Percentiles rank a stretch among this genome's conserved stretches.
Evolutionary conservation across 2,888 invertebrate genomes (phyloP).

Genomic region (Zeuzera pyrina): DNA sequence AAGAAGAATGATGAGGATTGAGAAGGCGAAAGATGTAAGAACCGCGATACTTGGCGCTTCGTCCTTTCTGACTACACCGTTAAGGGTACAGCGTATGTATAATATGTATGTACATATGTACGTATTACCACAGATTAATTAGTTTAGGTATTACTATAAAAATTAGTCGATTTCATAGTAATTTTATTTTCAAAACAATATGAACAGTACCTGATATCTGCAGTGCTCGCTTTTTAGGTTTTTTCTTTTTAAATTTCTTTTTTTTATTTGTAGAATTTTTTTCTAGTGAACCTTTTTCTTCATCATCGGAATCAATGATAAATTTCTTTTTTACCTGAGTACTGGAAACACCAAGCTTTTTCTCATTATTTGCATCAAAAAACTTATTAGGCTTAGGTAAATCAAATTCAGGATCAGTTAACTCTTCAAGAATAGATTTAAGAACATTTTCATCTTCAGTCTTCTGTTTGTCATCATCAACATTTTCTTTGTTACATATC

Average conservation of each 20-base stretch:
- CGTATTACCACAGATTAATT: too few relatives aligned
- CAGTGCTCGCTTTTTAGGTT: slow-evolving; percentile 41
- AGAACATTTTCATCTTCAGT: slow-evolving; percentile 24
- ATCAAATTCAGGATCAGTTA: slow-evolving; percentile 44
- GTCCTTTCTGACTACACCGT: too few relatives aligned
- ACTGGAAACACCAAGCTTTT: slow-evolving; percentile 14
- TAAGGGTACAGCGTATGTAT: too few relatives aligned
- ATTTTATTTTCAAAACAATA: too few relatives aligned
- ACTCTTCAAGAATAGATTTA: slow-evolving; percentile 50
- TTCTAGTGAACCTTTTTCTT: slow-evolving; percentile 16
- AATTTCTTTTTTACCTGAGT: slow-evolving; percentile 43
- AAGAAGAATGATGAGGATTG: too few relatives aligned
- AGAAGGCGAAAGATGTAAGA: too few relatives aligned
- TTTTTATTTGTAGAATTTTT: slow-evolving; percentile 26
- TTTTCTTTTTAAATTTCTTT: slow-evolving; percentile 52
- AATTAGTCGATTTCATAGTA: too few relatives aligned
- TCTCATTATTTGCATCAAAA: slow-evolving; percentile 12
- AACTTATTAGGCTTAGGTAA: slow-evolving; percentile 40
- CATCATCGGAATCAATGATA: slow-evolving; percentile 57
- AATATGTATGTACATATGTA: too few relatives aligned
- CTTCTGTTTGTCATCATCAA: too few relatives aligned
- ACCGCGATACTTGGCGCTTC: too few relatives aligned
- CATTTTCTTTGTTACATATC: too few relatives aligned
- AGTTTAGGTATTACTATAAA: too few relatives aligned
- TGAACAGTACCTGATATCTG: slow-evolving; percentile 54